A percentile compares a stretch with the other conserved stretches of the same genome.
Evolutionary conservation across 30 jellyfish, hydroid and myxozoan species (phyloP).

Genomic region (Sanderia malayensis): DNA sequence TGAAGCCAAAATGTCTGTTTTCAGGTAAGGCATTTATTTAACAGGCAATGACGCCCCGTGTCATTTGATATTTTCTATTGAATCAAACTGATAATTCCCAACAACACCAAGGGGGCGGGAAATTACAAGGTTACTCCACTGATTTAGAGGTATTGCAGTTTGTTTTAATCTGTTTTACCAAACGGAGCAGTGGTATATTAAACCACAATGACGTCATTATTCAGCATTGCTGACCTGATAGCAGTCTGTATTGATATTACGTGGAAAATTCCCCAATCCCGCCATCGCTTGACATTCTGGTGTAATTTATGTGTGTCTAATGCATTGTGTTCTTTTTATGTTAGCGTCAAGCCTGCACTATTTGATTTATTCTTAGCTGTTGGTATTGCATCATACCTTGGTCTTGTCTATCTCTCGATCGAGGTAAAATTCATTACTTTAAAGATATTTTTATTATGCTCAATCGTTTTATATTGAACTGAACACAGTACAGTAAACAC

Average conservation of each 20-base stretch:
- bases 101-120: too few relatives aligned
- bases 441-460: too few relatives aligned
- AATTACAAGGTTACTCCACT: too few relatives aligned
- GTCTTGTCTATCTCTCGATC: slow-evolving; percentile 53
- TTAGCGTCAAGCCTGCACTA: slow-evolving; percentile 91
- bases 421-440: slow-evolving; percentile 53
- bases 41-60: too few relatives aligned
- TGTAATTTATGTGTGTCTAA: too few relatives aligned
- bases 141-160: not conserved
- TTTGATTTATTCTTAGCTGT: slow-evolving; percentile 78
- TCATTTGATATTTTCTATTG: too few relatives aligned
- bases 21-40: slow-evolving; percentile 66
- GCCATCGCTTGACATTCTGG: too few relatives aligned
- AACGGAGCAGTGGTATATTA: slow-evolving; percentile 64
- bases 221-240: not conserved
- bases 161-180: slow-evolving; percentile 38
- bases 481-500: too few relatives aligned
- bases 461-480: too few relatives aligned
- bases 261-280: slow-evolving; percentile 3
- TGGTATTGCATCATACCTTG: slow-evolving; percentile 78
- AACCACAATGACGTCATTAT: slow-evolving; percentile 10
- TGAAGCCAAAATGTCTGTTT: slow-evolving; percentile 79
- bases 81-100: too few relatives aligned
- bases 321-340: not conserved
- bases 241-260: not conserved